Conservation (phyloP, 2,113 vertebrate genomes). For the Pandion haliaetus region DNA sequence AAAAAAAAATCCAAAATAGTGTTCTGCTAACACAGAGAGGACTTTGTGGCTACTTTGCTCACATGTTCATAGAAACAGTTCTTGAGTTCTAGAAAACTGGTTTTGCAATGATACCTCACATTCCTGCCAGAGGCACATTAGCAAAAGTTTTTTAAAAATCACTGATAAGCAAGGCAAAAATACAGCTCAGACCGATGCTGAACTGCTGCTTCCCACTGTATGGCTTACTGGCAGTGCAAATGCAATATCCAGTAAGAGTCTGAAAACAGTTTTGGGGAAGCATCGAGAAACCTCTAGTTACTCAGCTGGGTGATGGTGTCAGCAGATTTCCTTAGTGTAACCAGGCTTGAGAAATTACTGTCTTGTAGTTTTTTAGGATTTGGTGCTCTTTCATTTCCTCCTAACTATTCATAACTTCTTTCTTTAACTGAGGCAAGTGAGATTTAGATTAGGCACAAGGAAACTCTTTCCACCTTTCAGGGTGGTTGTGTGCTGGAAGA, state of each 20-base stretch:
- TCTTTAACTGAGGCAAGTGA: background rate
- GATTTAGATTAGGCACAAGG: background rate
- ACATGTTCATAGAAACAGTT: background rate
- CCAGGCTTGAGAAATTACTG: background rate
- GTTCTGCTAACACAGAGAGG: background rate
- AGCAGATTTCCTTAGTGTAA: background rate
- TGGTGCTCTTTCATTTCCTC: background rate
- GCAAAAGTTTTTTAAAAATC: background rate
- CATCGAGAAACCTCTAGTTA: background rate
- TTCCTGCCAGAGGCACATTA: background rate
- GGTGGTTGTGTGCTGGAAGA: background rate
- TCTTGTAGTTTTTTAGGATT: background rate
- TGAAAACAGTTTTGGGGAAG: background rate
- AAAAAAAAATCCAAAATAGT: background rate
- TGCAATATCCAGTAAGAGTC: background rate
- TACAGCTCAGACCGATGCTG: background rate
- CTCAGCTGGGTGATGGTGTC: background rate
- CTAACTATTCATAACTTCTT: background rate
- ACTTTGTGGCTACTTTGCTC: background rate
- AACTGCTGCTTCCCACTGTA: background rate
- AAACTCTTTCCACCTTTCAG: background rate
- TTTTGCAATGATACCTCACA: background rate
- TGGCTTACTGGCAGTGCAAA: background rate
- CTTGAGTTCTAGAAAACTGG: background rate
- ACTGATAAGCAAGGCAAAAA: constrained; percentile 1